Evolutionary conservation across 2,888 invertebrate genomes (phyloP).

Genomic region (Endomychus coccineus): DNA sequence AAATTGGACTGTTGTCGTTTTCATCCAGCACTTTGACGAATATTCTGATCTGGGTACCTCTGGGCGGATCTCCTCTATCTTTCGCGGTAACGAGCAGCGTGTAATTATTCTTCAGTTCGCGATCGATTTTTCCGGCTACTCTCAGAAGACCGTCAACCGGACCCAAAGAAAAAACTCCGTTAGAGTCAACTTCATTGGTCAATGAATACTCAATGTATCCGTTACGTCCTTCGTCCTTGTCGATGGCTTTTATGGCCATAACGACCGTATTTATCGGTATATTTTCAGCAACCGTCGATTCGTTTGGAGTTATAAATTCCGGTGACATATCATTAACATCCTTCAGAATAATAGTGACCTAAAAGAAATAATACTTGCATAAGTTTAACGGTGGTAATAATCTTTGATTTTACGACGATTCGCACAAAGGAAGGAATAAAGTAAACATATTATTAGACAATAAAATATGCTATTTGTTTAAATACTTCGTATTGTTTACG

Average conservation of each 20-base stretch:
- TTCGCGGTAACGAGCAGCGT: constrained; percentile 71
- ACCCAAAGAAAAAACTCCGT: constrained; percentile 71
- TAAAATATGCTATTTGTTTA: too few relatives aligned
- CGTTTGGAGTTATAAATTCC: constrained; percentile 71
- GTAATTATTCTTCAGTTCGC: constrained; percentile 72
- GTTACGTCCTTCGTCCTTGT: constrained; percentile 85
- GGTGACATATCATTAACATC: constrained; percentile 92
- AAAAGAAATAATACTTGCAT: constrained; percentile 31
- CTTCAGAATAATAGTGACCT: constrained; percentile 81
- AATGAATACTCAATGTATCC: constrained; percentile 79
- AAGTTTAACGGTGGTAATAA: too few relatives aligned
- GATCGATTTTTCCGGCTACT: constrained; percentile 78
- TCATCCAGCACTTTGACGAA: constrained; percentile 73
- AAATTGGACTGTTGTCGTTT: constrained; percentile 84
- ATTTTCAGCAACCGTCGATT: constrained; percentile 76
- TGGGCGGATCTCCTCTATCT: constrained; percentile 81
- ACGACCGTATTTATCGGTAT: constrained; percentile 79
- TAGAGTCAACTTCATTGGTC: constrained; percentile 53
- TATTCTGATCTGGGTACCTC: constrained; percentile 61
- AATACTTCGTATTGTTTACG: too few relatives aligned
- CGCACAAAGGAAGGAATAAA: too few relatives aligned
- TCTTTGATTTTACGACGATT: too few relatives aligned
- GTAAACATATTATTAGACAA: too few relatives aligned
- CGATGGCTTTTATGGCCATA: constrained; percentile 81
- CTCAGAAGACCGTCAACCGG: constrained; percentile 80